Conservation (phyloP, 2,113 vertebrate genomes). For the Rana temporaria region DNA sequence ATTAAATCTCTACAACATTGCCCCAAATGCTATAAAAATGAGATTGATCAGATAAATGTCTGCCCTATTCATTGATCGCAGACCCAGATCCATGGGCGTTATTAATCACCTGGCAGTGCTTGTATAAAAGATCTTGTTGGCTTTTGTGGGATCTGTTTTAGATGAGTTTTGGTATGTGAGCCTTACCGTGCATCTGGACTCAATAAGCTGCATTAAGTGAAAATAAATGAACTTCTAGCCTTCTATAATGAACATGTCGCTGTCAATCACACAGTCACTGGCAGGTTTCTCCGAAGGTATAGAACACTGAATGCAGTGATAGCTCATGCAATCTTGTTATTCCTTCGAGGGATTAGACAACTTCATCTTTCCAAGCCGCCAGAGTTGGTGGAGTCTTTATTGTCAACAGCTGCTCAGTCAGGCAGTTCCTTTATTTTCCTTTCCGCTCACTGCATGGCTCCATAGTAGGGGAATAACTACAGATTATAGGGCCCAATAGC, state of each 20-base stretch:
- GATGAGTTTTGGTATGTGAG: conserved; percentile 26
- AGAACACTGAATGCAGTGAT: not conserved
- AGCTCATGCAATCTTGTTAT: not conserved
- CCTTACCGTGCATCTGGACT: conserved; percentile 32
- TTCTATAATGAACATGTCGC: conserved; percentile 1
- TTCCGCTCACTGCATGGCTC: too few relatives aligned
- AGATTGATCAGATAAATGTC: not conserved
- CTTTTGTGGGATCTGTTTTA: conserved; percentile 39
- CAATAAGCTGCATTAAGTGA: conserved; percentile 33
- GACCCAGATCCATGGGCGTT: not conserved
- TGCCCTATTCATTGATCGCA: not conserved
- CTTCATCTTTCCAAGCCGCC: too few relatives aligned
- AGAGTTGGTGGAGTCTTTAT: too few relatives aligned
- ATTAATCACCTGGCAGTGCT: not conserved
- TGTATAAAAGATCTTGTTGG: conserved; percentile 21
- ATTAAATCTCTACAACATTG: not conserved
- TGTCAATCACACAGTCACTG: not conserved
- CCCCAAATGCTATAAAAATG: not conserved
- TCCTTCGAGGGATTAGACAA: not conserved
- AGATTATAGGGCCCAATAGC: too few relatives aligned
- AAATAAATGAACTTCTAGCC: conserved; percentile 38
- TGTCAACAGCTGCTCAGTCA: too few relatives aligned
- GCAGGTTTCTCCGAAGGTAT: not conserved
- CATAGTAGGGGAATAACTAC: not conserved
- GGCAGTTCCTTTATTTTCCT: too few relatives aligned